These are phyloP conservation scores for Clusia tigrina DNA, from an alignment of 2,888 invertebrate genomes.

Conservation along the genomic window DNA sequence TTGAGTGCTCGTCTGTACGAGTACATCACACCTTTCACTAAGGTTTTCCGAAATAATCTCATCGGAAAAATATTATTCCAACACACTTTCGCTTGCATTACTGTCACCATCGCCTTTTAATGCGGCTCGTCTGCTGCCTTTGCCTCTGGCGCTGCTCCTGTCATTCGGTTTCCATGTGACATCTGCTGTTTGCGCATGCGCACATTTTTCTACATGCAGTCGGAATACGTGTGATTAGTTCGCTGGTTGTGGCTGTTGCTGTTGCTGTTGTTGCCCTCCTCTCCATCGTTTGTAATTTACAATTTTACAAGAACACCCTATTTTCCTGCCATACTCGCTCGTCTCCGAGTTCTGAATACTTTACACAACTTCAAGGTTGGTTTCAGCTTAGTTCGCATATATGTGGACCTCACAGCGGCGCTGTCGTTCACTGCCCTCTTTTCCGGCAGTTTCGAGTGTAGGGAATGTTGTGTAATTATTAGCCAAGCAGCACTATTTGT, in stretches of 20 bases:
- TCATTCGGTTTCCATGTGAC: constrained; percentile 20
- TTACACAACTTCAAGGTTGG: not conserved
- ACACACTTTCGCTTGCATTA: not conserved
- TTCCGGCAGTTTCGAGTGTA: not conserved
- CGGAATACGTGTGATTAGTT: constrained; percentile 29
- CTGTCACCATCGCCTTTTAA: not conserved
- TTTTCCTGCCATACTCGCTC: not conserved
- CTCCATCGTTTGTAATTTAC: constrained; percentile 26
- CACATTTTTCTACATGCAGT: too few species aligned
- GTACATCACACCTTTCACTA: constrained; percentile 18
- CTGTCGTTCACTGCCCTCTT: constrained; percentile 22
- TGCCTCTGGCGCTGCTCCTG: not conserved
- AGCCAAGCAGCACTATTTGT: constrained; percentile 14
- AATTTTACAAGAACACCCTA: constrained; percentile 17
- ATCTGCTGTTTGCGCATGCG: constrained; percentile 36
- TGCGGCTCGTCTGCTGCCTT: not conserved
- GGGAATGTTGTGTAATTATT: constrained; percentile 12
- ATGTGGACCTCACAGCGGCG: not conserved
- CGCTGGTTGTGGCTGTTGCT: not conserved
- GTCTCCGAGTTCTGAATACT: too few species aligned
- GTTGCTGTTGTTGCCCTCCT: constrained; percentile 16
- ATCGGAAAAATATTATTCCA: constrained; percentile 6
- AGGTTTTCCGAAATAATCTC: not conserved
- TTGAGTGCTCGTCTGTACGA: too few species aligned
- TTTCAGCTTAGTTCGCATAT: not conserved